Evolutionary conservation across 2,888 invertebrate species (phyloP), one percentile per base, ranked within the genome.

Genomic region (Lucinisca nassula): DNA sequence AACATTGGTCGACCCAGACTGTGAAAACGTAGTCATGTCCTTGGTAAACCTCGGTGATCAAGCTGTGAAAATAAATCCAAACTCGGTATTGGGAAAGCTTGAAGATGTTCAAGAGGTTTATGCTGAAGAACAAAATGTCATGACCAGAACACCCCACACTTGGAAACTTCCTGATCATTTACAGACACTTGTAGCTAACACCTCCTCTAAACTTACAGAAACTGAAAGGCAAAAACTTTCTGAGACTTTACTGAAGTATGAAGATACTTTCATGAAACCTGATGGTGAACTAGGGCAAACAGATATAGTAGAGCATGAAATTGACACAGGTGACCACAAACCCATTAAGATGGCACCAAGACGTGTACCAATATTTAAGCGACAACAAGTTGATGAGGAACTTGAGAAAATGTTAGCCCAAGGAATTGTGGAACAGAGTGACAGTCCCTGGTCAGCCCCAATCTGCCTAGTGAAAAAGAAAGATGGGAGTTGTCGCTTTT

Each of bases 341-440:
- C 72, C 72, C 14, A 37, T 72, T 37, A 72, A 72, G 24, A 37
- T 24, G 14, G 37, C 72, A 12, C 37, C 24, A 37, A 35, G 37
- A 2, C 12, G 72, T 8, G 1, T 72, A 37, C 72, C 72, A 3
- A 37, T 72, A 21, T 72, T 72, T 30, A 72, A 72, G 27, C 10
- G 24, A 14, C 37, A 8, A 1, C 8, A 37, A n/a, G 72, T 72
- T 8, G 10, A 72, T 37, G n/a, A 3, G 2, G 72, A 72, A 40
- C 35, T 72, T 24, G 21, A 72, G 24, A 72, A 72, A 24, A 72
- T 72, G 72, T 37, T 72, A 37, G 72, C 35, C 6, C 72, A 72
- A 37, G 30, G n/a, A 4, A 24, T 72, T 3, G 37, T 72, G 1
- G 72, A 72, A 37, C 72, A 35, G 1, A 72, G 72, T 40, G 30